Evolutionary conservation across 2,888 invertebrate species (phyloP).

Genomic region (Dilophus febrilis): DNA sequence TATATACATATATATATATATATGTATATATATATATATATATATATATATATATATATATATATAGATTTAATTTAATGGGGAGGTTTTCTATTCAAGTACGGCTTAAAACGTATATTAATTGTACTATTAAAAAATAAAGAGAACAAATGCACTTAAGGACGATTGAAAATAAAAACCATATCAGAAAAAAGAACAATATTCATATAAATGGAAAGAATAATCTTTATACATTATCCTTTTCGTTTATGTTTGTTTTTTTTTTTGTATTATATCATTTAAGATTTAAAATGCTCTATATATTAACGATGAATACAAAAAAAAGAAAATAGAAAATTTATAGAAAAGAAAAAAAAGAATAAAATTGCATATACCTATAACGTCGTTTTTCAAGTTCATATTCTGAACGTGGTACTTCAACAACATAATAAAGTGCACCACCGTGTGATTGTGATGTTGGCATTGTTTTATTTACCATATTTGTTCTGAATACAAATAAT

Average conservation of each 20-base stretch:
- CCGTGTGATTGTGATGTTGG: conserved; percentile 41
- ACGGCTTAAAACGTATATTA: too few relatives aligned
- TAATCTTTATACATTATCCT: not conserved
- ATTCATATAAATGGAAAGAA: not conserved
- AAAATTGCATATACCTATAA: conserved; percentile 10
- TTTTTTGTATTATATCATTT: not conserved
- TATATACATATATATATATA: too few relatives aligned
- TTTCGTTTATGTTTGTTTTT: not conserved
- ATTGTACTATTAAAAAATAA: too few relatives aligned
- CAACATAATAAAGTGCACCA: conserved; percentile 51
- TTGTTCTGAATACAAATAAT: too few relatives aligned
- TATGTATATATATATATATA: too few relatives aligned
- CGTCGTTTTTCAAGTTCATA: conserved; percentile 8
- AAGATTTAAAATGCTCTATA: not conserved
- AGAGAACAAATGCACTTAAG: too few relatives aligned
- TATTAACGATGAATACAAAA: not conserved
- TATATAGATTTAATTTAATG: too few relatives aligned
- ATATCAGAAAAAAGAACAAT: not conserved
- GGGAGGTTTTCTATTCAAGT: too few relatives aligned
- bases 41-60: too few relatives aligned
- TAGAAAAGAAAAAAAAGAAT: too few relatives aligned
- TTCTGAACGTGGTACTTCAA: conserved; percentile 35
- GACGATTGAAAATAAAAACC: too few relatives aligned
- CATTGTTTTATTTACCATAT: conserved; percentile 3
- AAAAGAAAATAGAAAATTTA: too few relatives aligned